Base-by-base conservation (phyloP, 2,797 vertebrate genomes). In the Acanthis flammea region DNA sequence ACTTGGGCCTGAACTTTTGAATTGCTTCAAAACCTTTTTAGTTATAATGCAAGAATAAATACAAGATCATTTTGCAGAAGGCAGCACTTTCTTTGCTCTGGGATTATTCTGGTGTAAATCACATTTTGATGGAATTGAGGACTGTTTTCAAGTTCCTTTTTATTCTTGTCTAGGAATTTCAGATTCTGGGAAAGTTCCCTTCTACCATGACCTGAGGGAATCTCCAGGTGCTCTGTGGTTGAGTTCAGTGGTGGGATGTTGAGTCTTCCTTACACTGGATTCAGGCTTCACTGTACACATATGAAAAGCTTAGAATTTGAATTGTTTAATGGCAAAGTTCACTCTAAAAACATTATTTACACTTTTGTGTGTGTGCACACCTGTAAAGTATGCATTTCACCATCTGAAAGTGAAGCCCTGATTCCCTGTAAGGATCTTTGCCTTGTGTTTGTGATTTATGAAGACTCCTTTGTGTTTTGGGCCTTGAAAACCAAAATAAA, bases 381-480 rank as follows among this genome's bases (percentile, higher is more conserved):
- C 7, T 23, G 12, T 47, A 28, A 62, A 57, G 87, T 33, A 24
- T 33, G 54, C n/a, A 55, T 57, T 55, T 57, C 54, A 57, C 15
- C 27, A 3, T 18, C 19, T 60, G 7, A 7, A 57, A 47, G 25
- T 6, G 39, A 44, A 44, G 30, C 30, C 15, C 33, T 50, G 41
- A 7, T 61, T 37, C 65, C 45, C 8, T 65, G 57, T 2, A 7
- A 21, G 63, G 41, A 24, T 81, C 37, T 92, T 78, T 55, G 53
- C 27, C 25, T 61, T 6, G 14, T 41, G 2, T 7, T 42, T 48
- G 5, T 4, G 4, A 11, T 27, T 30, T 8, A 0, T 3, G 23
- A 67, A 33, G 22, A 10, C 13, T 65, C 24, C 8, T 60, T 47
- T 30, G 30, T 42, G 42, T 4, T 57, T 44, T n/a, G 19, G 23